Conservation (phyloP, 2,888 invertebrate genomes). For the Dermolepida albohirtum region DNA sequence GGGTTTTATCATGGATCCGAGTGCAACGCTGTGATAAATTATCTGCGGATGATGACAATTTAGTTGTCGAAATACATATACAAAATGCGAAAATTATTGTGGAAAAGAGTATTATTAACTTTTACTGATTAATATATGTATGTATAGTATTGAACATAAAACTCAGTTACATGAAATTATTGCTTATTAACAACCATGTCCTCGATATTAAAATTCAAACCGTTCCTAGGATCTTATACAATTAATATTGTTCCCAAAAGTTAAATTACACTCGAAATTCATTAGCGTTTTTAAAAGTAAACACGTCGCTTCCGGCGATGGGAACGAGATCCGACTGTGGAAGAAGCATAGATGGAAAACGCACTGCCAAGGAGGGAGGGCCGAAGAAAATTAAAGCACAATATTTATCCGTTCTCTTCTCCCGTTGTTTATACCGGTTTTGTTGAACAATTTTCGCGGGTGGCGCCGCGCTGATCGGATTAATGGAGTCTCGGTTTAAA, state of each 20-base stretch:
- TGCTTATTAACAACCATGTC: not conserved
- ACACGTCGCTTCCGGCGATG: slow-evolving; percentile 18
- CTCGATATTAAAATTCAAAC: not conserved
- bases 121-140: too few relatives aligned
- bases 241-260: slow-evolving; percentile 22
- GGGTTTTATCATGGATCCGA: too few relatives aligned
- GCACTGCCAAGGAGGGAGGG: not conserved
- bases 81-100: too few relatives aligned
- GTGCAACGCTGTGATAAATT: too few relatives aligned
- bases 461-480: too few relatives aligned
- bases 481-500: too few relatives aligned
- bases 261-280: slow-evolving; percentile 33
- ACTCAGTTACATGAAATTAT: too few relatives aligned
- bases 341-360: not conserved
- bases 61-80: too few relatives aligned
- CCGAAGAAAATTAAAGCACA: slow-evolving; percentile 11
- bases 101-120: too few relatives aligned
- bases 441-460: too few relatives aligned
- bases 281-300: slow-evolving; percentile 34
- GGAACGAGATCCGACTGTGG: not conserved
- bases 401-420: slow-evolving; percentile 19
- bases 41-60: too few relatives aligned
- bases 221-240: not conserved
- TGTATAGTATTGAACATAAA: too few relatives aligned
- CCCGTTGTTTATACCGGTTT: slow-evolving; percentile 6